Evolutionary conservation across 2,797 vertebrate species (phyloP), one percentile per base, ranked within the genome.

Genomic region (Alca torda): DNA sequence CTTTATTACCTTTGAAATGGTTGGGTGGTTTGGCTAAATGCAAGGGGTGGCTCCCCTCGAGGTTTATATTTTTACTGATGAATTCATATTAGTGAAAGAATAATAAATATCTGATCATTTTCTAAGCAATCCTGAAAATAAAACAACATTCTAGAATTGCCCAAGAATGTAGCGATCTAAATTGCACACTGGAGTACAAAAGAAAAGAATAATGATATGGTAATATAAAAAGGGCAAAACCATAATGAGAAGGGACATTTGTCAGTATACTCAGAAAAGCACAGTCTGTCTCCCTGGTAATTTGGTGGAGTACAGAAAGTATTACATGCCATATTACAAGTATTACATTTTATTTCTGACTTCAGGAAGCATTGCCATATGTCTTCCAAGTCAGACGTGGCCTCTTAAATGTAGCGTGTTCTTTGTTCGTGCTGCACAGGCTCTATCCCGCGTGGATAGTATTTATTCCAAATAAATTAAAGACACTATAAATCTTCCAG

Each of bases 281-380:
- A 96, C 93, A 95, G 78, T 97, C 95, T 97, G 94, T 97, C 83
- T 95, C 93, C 70, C 59, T 93, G 89, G 94, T 93, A 97, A 96
- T 96, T 96, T 97, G 94, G 94, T 95, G 82, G 86, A 96, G 83
- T 93, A 96, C 91, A 95, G 72, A 94, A 96, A 95, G 94, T 89
- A 96, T 97, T 98, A 96, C 95, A 95, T 92, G 96, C 95, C 84
- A 92, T 94, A 80, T 96, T 91, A 95, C 92, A 92, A 96, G 84
- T 92, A 94, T 75, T 95, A 57, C 90, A 95, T 95, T 97, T 97
- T 95, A 72, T 95, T 96, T 85, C 94, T 97, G 82, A 95, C 89
- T 97, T 97, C 95, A 97, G 94, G 95, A 97, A 97, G 95, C 53
- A 51, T 91, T 91, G 90, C 97, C 95, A 96, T 98, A 97, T 97